phyloP scores from a whole-genome alignment of 2,113 vertebrate species.

The Oreochromis aureus region DNA sequence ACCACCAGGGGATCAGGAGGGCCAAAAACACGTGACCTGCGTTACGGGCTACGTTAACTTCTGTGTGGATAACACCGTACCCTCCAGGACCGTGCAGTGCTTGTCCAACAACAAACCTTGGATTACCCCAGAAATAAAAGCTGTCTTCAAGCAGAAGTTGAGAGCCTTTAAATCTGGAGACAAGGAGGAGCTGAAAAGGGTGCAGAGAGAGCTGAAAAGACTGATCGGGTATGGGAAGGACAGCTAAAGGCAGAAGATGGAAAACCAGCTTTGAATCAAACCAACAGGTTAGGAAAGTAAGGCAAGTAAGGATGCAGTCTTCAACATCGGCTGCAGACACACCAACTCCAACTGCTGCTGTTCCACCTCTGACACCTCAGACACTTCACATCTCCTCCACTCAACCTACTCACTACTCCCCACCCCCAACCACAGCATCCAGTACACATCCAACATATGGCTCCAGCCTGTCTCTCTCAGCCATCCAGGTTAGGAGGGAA shows the following conservation, averaged over 20 bases:
- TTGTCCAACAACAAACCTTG: background rate
- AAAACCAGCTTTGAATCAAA: background rate
- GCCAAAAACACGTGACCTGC: background rate
- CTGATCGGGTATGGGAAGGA: background rate
- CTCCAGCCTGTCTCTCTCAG: background rate
- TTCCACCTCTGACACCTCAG: background rate
- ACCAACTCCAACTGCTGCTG: background rate
- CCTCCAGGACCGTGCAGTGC: background rate
- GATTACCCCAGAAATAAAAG: background rate
- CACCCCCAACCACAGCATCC: background rate
- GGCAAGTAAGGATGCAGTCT: background rate
- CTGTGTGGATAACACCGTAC: background rate
- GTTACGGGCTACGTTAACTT: background rate
- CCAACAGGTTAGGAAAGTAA: no score
- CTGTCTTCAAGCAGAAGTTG: background rate
- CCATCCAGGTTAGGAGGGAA: background rate
- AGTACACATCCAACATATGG: background rate
- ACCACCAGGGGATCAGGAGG: background rate
- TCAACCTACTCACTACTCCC: background rate
- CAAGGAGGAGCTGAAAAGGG: background rate
- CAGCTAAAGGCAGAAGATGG: fast-evolving
- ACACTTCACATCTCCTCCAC: background rate
- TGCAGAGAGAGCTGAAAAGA: background rate
- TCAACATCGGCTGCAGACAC: background rate
- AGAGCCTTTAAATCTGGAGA: background rate